A percentile compares a stretch with the other conserved stretches of the same genome.
Conservation (phyloP, 1,140 invertebrate genomes). For the Drosophila ficusphila region DNA sequence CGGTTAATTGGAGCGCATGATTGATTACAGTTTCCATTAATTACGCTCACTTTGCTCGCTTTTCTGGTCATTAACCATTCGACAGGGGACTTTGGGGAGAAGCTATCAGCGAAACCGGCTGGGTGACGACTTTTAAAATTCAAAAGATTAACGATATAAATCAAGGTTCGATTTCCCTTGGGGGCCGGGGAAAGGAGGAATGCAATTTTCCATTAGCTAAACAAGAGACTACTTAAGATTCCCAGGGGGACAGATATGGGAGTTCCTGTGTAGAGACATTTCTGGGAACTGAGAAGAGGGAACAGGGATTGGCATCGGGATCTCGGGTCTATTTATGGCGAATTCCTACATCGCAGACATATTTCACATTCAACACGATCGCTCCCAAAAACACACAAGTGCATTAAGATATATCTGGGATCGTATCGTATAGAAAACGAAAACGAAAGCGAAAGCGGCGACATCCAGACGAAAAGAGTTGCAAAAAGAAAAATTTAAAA, state of each 20-base stretch:
- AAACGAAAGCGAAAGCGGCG: slow-evolving; percentile 33
- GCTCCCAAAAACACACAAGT: slow-evolving; percentile 47
- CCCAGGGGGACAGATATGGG: slow-evolving; percentile 10
- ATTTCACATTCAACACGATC: slow-evolving; percentile 58
- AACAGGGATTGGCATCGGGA: slow-evolving; percentile 23
- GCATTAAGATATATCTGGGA: slow-evolving; percentile 23
- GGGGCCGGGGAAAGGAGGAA: not conserved
- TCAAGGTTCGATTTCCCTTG: slow-evolving; percentile 29
- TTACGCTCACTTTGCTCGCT: slow-evolving; percentile 59
- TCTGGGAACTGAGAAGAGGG: slow-evolving; percentile 19
- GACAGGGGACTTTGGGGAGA: slow-evolving; percentile 12
- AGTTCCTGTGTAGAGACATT: slow-evolving; percentile 10
- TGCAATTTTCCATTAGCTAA: slow-evolving; percentile 33
- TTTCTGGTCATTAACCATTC: slow-evolving; percentile 75
- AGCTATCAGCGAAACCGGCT: not conserved
- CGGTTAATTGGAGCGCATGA: slow-evolving; percentile 78
- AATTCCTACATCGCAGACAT: slow-evolving; percentile 62
- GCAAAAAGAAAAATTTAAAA: slow-evolving; percentile 22
- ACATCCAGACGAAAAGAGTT: slow-evolving; percentile 21
- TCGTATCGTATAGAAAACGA: slow-evolving; percentile 26
- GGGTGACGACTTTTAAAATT: slow-evolving; percentile 34
- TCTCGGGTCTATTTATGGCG: slow-evolving; percentile 68
- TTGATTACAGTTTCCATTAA: slow-evolving; percentile 77
- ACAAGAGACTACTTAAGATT: slow-evolving; percentile 40
- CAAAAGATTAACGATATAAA: slow-evolving; percentile 42